phyloP scores from a whole-genome alignment of 2,888 invertebrate genomes.

The Halictus quadricinctus region DNA sequence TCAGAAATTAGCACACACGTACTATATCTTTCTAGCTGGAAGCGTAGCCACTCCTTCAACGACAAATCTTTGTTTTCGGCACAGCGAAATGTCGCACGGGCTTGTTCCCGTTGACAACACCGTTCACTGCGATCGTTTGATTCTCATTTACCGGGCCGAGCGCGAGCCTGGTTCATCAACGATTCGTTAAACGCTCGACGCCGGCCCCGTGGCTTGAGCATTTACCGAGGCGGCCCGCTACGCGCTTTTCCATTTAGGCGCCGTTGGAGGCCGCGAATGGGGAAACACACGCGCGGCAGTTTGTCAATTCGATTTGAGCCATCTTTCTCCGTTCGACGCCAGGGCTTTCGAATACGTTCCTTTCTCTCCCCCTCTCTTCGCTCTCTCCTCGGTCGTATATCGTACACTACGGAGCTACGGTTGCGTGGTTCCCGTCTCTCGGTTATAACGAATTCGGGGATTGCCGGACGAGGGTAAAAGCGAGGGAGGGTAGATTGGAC shows the following conservation, averaged over 20 bases:
- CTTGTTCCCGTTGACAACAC: neutral
- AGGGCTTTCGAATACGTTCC: slow-evolving; percentile 8
- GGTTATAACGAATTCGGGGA: slow-evolving; percentile 68
- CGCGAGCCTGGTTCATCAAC: neutral
- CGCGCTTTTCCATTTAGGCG: slow-evolving; percentile 2
- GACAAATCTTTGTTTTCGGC: neutral
- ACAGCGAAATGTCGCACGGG: neutral
- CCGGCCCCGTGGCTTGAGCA: neutral
- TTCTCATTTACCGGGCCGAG: neutral
- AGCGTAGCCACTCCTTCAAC: neutral
- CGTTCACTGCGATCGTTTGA: neutral
- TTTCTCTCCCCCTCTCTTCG: slow-evolving; percentile 21
- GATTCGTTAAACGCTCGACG: slow-evolving; percentile 9
- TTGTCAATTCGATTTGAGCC: slow-evolving; percentile 67
- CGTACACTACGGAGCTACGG: slow-evolving; percentile 65
- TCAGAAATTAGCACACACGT: no score
- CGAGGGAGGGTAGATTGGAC: slow-evolving; percentile 15
- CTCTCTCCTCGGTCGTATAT: slow-evolving; percentile 42
- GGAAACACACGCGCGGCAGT: slow-evolving; percentile 60
- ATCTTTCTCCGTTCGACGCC: slow-evolving; percentile 51
- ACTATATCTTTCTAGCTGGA: neutral
- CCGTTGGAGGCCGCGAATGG: slow-evolving; percentile 24
- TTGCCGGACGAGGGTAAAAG: slow-evolving; percentile 51
- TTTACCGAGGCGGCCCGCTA: neutral
- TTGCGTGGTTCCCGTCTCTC: slow-evolving; percentile 62